Base-by-base conservation (phyloP, 1,140 invertebrate species). In the Zaprionus taronus region DNA sequence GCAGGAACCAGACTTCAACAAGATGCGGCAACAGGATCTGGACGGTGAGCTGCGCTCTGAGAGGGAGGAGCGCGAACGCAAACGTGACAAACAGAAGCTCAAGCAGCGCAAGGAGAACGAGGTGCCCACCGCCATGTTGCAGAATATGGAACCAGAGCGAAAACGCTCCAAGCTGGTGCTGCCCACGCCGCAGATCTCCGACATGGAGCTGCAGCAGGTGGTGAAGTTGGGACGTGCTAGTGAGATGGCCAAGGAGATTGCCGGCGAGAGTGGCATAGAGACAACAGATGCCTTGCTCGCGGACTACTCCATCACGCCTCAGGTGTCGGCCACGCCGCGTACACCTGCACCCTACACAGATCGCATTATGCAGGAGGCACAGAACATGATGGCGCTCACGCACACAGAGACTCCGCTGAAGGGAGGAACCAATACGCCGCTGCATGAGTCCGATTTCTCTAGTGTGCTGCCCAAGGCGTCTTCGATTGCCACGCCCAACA, bases 401-500 rank as follows among this genome's bases (percentile, higher is more conserved):
- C 98, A 99, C 92, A 98, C 99, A 1, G 99, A 99, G 84, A 99
- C 99, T 0, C 99, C 99, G 12, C 93, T 99, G 1, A 99, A 99
- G 93, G 97, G 99, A 51, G 99, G 99, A 0, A 83, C 98, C 4
- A 99, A 99, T 92, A 99, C 98, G 1, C 97, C 98, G 0, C 92
- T 99, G 2, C 95, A 97, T 71, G 96, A 99, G 84, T 95, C 96
- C 1, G 98, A 99, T 93, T 99, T 99, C 92, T 96, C 95, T 62
- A 96, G 97, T 1, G 95, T 97, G 1, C 94, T 97, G 56, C 98
- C 98, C 3, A 95, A 95, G 78, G 93, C 94, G 20, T 95, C 96
- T 56, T 92, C 94, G 1, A 93, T 97, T 0, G 95, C 96, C 24
- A 99, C 99, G 11, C 99, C 99, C 2, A 99, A 99, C 92, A 99